Base-by-base conservation (phyloP, 2,888 invertebrate species). In the Chironomus tentans region DNA sequence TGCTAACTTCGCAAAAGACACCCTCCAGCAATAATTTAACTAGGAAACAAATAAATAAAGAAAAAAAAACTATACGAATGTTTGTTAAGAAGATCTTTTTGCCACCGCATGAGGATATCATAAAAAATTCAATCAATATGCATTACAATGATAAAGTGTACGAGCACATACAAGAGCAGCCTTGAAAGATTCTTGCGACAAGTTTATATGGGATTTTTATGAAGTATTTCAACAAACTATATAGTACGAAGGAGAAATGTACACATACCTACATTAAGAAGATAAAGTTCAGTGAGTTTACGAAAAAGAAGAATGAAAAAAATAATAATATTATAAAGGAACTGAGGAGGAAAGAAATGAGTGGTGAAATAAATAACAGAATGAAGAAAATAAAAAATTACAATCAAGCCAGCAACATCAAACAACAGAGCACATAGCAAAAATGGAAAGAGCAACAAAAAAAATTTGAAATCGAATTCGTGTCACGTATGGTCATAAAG, bases 401-500 rank as follows among this genome's bases (percentile, higher is more conserved):
- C 65, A 65, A 65, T 65, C 65, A 22, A 65, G 22, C 65, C 7
- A 56, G 48, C 24, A 71, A 24, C 71, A 50, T 24, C 47, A 70
- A 47, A 48, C 47, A 48, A 71, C 48, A 48, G 47, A 24, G 18
- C 50, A 50, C n/a, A 50, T 15, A 15, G 50, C 2, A 50, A 50
- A 15, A 38, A 4, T 4, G 38, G 46, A 70, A 4, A 38, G 28
- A 24, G 28, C 5, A 28, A 28, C 4, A 3, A 28, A 28, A 28
- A 28, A 28, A 28, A 3, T 24, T 69, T 15, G 69, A 50, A 71
- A 13, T 56, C 22, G 24, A 22, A 71, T 50, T 71, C 71, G 28
- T 71, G 71, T 71, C 71, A 71, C 71, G 71, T 71, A 13, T 22
- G n/a, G 21, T 22, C 71, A 71, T 71, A 71, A 71, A 71, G 69